phyloP scores from a whole-genome alignment of 2,888 invertebrate species.

The Chelonus formosanus region DNA sequence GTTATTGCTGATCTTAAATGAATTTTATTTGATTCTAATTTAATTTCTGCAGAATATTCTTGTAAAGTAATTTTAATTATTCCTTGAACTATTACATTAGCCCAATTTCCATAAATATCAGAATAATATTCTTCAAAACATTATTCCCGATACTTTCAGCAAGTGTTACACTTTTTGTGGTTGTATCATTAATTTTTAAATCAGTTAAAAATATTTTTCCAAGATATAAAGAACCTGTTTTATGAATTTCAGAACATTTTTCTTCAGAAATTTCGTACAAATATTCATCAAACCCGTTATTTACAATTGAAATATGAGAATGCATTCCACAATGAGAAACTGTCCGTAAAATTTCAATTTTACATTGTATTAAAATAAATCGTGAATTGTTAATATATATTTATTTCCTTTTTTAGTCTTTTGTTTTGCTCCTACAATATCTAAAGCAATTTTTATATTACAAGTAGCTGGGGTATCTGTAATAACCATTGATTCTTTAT shows the following conservation, averaged over 20 bases:
- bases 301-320: constrained; percentile 32
- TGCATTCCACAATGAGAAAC: constrained; percentile 35
- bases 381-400: constrained; percentile 23
- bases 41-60: not conserved
- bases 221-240: not conserved
- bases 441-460: not conserved
- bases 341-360: constrained; percentile 32
- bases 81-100: not conserved
- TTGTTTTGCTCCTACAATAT: too few species aligned
- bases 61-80: not conserved
- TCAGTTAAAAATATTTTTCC: not conserved
- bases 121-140: not conserved
- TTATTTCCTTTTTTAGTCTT: too few species aligned
- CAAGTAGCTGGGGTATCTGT: too few species aligned
- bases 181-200: not conserved
- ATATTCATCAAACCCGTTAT: constrained; percentile 6
- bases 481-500: too few species aligned
- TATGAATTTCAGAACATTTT: constrained; percentile 22
- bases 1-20: not conserved
- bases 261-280: constrained; percentile 6
- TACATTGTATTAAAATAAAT: constrained; percentile 32
- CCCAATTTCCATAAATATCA: constrained; percentile 5
- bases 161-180: not conserved
- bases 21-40: constrained; percentile 4
- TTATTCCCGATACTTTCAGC: not conserved